Base-by-base conservation (phyloP, 2,888 invertebrate species). In the Alviniconcha strummeri region DNA sequence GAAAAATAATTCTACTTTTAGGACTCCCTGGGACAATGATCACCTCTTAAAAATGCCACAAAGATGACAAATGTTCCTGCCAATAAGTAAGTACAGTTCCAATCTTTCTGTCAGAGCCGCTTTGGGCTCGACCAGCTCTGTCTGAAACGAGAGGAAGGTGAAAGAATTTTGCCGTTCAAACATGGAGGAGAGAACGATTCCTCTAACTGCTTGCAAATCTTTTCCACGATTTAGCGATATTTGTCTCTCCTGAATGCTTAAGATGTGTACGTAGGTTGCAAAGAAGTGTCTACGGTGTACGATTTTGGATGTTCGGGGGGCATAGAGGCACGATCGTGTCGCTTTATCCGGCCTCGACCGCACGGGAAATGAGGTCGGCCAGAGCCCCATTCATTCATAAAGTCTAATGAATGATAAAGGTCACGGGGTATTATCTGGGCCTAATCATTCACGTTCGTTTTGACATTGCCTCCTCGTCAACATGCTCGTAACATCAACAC, bases 51-150 rank as follows among this genome's bases (percentile, higher is more conserved):
- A 87, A 80, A 87, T 86, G 87, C 84, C 76, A 80, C 79, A 87
- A 91, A 91, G 89, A 91, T 91, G 91, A 90, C 90, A 89, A 89
- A 90, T 84, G 87, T 86, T 86, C 88, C 87, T 84, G 85, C 87
- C 82, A 88, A 89, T 83, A 88, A 91, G 91, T 91, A 90, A 90
- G 91, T 90, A 88, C 60, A 5, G 15, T 60, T 74, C 52, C 60
- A 76, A 75, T 76, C 80, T 76, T 76, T 82, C 64, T 52, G 6
- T 69, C 57, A n/a, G 71, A 81, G 54, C 54, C 67, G 54, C 19
- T 81, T 60, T 56, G 36, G 77, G 67, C 55, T 56, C 55, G 54
- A 55, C 82, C 54, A 83, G 67, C 52, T 77, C 75, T 82, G 82
- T 56, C 78, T 60, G 60, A 76, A 83, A 72, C 72, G 60, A n/a